phyloP scores from a whole-genome alignment of 2,113 vertebrate genomes.

The Coreoperca whiteheadi region DNA sequence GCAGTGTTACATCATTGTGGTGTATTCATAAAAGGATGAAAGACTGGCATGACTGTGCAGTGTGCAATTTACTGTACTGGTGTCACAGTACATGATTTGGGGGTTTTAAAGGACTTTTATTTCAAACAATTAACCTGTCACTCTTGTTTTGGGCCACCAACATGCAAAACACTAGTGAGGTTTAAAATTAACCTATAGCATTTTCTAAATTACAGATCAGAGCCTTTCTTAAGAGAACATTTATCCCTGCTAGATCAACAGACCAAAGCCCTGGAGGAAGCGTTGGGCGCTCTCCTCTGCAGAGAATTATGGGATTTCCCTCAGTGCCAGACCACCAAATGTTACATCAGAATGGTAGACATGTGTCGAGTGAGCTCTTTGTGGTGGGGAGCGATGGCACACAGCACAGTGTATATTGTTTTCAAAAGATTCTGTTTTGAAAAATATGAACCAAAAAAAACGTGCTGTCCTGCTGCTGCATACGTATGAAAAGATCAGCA shows the following conservation, averaged over 20 bases:
- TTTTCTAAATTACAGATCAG: conserved; percentile 55
- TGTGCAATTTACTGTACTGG: conserved; percentile 32
- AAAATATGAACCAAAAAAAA: conserved; percentile 54
- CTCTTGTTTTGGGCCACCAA: conserved; percentile 61
- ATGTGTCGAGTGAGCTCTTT: background rate
- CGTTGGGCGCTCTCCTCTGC: background rate
- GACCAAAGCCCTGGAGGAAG: conserved; percentile 37
- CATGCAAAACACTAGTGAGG: conserved; percentile 11
- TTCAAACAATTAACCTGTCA: conserved; percentile 46
- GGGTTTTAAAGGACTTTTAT: conserved; percentile 44
- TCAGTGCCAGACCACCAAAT: conserved; percentile 36
- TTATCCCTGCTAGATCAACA: conserved; percentile 38
- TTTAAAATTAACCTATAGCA: conserved; percentile 46
- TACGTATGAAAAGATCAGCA: conserved; percentile 33
- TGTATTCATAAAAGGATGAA: conserved; percentile 14
- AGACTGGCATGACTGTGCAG: conserved; percentile 8
- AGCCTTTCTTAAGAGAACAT: conserved; percentile 24
- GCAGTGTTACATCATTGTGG: background rate
- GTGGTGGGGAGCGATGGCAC: background rate
- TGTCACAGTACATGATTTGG: conserved; percentile 28
- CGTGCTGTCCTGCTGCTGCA: conserved; percentile 12
- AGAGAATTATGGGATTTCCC: conserved; percentile 66
- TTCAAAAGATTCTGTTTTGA: conserved; percentile 41
- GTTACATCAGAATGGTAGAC: conserved; percentile 50
- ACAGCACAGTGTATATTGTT: conserved; percentile 11